A percentile compares a stretch with the other conserved stretches of the same genome.
Evolutionary conservation across 2,113 vertebrate species (phyloP).

Genomic region (Protobothrops flavoviridis): DNA sequence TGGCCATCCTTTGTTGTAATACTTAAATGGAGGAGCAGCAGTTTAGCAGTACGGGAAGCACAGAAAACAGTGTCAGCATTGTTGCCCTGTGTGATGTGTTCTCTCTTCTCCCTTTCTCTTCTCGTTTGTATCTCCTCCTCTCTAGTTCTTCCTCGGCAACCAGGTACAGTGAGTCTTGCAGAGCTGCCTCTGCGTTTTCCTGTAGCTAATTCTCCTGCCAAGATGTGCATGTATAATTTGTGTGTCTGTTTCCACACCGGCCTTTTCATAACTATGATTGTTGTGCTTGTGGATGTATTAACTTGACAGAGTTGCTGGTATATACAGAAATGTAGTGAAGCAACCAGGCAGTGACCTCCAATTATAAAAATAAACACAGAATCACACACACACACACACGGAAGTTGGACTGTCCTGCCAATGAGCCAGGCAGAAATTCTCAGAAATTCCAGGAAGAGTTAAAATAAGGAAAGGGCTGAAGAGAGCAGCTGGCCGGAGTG

Average conservation of each 20-base stretch:
- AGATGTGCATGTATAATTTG: constrained; percentile 38
- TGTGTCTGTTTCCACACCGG: constrained; percentile 55
- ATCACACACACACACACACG: background rate
- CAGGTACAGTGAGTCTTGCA: constrained; percentile 91
- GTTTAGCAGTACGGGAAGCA: background rate
- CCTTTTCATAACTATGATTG: constrained; percentile 61
- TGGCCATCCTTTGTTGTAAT: background rate
- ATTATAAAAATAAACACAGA: background rate
- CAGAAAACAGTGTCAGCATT: constrained; percentile 26
- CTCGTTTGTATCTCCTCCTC: constrained; percentile 28
- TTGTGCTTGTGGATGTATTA: constrained; percentile 49
- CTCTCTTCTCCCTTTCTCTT: constrained; percentile 41
- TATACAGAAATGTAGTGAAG: background rate
- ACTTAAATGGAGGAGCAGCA: rapidly evolving
- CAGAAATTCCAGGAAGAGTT: background rate
- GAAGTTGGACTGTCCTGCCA: background rate
- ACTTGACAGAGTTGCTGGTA: constrained; percentile 63
- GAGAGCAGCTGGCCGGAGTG: background rate
- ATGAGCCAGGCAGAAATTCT: background rate
- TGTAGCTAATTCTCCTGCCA: constrained; percentile 16
- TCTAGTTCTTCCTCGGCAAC: constrained; percentile 99
- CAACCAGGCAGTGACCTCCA: too few species aligned
- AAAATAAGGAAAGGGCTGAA: background rate
- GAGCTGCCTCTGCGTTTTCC: constrained; percentile 52
- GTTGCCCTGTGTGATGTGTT: constrained; percentile 67